Conservation (phyloP, 2,888 invertebrate genomes). For the Aproaerema taeniolella region DNA sequence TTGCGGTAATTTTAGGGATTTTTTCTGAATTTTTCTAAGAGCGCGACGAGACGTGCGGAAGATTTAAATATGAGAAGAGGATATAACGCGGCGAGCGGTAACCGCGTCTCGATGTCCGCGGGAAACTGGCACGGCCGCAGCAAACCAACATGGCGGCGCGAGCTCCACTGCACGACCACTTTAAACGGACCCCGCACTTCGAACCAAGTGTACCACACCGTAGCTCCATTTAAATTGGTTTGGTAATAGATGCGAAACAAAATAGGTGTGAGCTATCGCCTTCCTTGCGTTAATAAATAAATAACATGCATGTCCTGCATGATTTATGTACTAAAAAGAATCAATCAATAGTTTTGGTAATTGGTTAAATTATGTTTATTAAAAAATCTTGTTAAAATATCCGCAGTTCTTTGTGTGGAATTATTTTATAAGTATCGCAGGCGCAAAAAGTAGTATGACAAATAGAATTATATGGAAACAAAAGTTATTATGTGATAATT, state of each 20-base stretch:
- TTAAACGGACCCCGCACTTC: background rate
- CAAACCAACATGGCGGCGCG: slow-evolving; percentile 53
- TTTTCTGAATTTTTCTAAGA: slow-evolving; percentile 23
- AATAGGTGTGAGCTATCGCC: slow-evolving; percentile 62
- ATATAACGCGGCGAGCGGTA: slow-evolving; percentile 31
- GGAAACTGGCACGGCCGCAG: slow-evolving; percentile 60
- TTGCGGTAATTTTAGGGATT: slow-evolving; percentile 2
- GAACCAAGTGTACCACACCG: slow-evolving; percentile 20
- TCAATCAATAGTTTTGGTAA: too few species aligned
- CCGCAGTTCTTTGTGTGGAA: too few species aligned
- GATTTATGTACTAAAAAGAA: too few species aligned
- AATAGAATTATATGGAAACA: too few species aligned
- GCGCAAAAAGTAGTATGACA: too few species aligned
- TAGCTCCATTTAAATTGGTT: slow-evolving; percentile 1
- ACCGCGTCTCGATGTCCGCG: slow-evolving; percentile 60
- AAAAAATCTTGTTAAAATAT: too few species aligned
- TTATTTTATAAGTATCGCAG: too few species aligned
- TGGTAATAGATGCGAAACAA: slow-evolving; percentile 35
- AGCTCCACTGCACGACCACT: slow-evolving; percentile 6
- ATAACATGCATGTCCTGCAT: slow-evolving; percentile 44
- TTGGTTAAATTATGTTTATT: too few species aligned
- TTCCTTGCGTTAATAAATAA: slow-evolving; percentile 62
- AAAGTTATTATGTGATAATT: too few species aligned
- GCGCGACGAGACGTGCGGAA: slow-evolving; percentile 33
- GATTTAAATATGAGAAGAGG: slow-evolving; percentile 26